Percentiles rank a stretch among this genome's conserved stretches.
Conservation (phyloP, 2,797 vertebrate species). For the Gambelia wislizenii region DNA sequence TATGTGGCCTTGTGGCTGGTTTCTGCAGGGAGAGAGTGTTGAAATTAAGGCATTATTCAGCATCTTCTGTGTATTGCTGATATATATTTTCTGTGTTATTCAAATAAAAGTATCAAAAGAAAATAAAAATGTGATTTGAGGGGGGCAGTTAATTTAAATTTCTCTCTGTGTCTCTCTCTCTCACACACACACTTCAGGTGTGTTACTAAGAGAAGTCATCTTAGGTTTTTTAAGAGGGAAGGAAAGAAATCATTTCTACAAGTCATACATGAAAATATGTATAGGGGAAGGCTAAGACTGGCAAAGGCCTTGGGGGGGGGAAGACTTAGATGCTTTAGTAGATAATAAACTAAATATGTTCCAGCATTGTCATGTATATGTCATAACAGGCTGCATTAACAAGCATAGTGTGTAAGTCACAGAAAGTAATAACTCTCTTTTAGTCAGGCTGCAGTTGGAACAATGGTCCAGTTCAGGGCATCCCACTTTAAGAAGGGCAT, state of each 20-base stretch:
- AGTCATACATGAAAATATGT: neutral
- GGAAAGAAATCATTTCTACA: conserved; percentile 41
- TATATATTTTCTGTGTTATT: neutral
- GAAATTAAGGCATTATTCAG: conserved; percentile 2
- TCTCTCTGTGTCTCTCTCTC: too few relatives aligned
- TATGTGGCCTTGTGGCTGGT: neutral
- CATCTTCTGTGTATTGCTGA: neutral
- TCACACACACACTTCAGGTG: conserved; percentile 13
- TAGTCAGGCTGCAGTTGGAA: too few relatives aligned
- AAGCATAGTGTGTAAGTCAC: too few relatives aligned
- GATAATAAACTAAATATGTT: too few relatives aligned
- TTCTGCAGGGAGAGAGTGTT: neutral
- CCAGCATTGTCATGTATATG: too few relatives aligned
- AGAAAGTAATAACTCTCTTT: too few relatives aligned
- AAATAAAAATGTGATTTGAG: conserved; percentile 8
- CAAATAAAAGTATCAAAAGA: neutral
- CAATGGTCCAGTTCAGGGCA: too few relatives aligned
- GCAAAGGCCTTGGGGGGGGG: too few relatives aligned
- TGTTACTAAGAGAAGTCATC: conserved; percentile 22
- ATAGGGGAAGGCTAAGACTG: neutral
- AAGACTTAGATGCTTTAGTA: too few relatives aligned
- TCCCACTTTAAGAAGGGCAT: too few relatives aligned
- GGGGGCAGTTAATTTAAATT: too few relatives aligned
- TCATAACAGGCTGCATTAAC: too few relatives aligned
- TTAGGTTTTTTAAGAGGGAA: conserved; percentile 12